phyloP scores from a whole-genome alignment of 2,797 vertebrate species.

The Phataginus tetradactyla region DNA sequence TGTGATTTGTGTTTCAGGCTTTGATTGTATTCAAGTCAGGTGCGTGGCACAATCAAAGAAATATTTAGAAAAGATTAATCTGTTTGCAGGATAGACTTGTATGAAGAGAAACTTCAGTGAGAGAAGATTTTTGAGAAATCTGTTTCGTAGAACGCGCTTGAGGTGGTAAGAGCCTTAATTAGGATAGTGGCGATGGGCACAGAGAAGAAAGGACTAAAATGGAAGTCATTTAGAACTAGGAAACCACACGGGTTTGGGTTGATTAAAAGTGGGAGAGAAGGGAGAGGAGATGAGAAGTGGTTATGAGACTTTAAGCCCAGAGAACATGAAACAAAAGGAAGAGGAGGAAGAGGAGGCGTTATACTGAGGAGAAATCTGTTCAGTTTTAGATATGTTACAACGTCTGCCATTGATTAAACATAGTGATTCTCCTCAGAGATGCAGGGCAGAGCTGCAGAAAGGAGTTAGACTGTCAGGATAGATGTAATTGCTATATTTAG shows the following conservation, averaged over 20 bases:
- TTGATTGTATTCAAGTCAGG: not conserved
- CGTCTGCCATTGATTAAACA: slow-evolving; percentile 35
- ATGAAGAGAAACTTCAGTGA: not conserved
- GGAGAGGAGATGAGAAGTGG: not conserved
- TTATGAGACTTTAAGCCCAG: not conserved
- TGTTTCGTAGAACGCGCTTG: not conserved
- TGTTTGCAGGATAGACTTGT: not conserved
- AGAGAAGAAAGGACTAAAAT: not conserved
- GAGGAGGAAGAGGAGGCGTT: not conserved
- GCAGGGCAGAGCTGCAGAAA: not conserved
- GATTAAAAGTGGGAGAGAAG: not conserved
- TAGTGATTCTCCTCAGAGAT: slow-evolving; percentile 21
- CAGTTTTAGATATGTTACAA: slow-evolving; percentile 12
- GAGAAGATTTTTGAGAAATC: not conserved
- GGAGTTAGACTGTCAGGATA: not conserved
- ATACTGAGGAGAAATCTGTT: not conserved
- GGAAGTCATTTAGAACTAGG: not conserved
- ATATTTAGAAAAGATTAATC: not conserved
- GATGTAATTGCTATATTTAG: slow-evolving; percentile 41
- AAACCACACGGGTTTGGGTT: not conserved
- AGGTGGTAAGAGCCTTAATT: not conserved
- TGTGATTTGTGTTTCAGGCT: not conserved
- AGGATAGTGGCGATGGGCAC: not conserved
- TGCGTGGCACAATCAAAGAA: not conserved
- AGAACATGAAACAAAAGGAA: not conserved